Conservation (phyloP, 2,113 vertebrate species). For the Laterallus jamaicensis region DNA sequence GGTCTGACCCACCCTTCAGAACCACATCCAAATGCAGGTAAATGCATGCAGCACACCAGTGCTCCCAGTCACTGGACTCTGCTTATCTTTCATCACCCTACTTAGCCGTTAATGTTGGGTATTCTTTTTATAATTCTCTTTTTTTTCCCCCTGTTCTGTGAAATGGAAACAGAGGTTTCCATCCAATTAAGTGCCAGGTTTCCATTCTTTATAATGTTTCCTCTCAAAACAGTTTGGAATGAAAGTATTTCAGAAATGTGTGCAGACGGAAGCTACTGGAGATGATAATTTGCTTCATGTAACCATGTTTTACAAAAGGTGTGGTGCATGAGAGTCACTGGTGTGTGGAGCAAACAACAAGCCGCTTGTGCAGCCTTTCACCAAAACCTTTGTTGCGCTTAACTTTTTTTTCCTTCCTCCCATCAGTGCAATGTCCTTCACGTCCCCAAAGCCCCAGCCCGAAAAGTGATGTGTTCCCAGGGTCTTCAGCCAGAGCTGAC, state of each 20-base stretch:
- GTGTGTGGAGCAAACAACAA: background rate
- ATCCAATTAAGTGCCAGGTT: constrained; percentile 39
- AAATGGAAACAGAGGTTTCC: constrained; percentile 59
- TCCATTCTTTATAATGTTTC: constrained; percentile 50
- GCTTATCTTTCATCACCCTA: constrained; percentile 15
- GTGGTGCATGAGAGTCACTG: background rate
- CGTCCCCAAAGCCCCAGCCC: background rate
- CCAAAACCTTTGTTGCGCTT: background rate
- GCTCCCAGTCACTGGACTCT: background rate
- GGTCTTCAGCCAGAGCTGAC: background rate
- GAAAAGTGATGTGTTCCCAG: accelerated
- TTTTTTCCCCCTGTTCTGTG: background rate
- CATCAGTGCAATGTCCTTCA: background rate
- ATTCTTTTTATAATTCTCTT: background rate
- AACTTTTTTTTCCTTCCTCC: background rate
- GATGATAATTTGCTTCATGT: constrained; percentile 15
- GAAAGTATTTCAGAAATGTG: constrained; percentile 15
- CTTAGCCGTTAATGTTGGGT: background rate
- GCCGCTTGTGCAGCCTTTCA: background rate
- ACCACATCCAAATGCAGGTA: background rate
- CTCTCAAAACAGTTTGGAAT: background rate
- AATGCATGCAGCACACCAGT: background rate
- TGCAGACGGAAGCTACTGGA: constrained; percentile 34
- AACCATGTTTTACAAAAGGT: constrained; percentile 5
- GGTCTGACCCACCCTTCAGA: background rate